Base-by-base conservation (phyloP, 1,140 invertebrate species). In the Cydia splendana region DNA sequence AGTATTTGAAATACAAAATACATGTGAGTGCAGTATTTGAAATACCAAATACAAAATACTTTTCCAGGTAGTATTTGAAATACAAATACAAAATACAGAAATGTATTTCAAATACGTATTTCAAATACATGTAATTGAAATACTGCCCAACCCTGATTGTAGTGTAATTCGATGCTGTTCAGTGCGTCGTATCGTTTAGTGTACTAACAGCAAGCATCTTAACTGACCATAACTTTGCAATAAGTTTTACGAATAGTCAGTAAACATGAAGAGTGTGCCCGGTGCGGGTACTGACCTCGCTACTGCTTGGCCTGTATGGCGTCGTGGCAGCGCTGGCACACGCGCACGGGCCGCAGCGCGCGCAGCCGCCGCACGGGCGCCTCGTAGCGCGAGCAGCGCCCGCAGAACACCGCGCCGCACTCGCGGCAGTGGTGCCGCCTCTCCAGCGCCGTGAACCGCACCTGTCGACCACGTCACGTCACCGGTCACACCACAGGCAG, bases 341-440 rank as follows among this genome's bases (percentile, higher is more conserved):
- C 98, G 82, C 98, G 94, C 18, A 98, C 98, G 18, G 98, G 98
- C 74, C 98, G 98, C 73, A 98, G 90, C 82, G 99, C 99, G 53
- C 98, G 95, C 76, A 99, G 94, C 57, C 98, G 95, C 2, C 96
- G 96, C 80, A 99, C 99, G 93, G 98, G 98, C 74, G 98, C 98
- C 92, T 99, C 98, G 94, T 98, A 99, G 80, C 97, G 95, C 88
- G 97, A 98, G 93, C 98, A 99, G 86, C 96, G 98, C 12, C 98
- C 98, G 94, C 99, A 99, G 93, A 99, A 99, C 34, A 99, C 96
- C 87, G 97, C 96, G 48, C 98, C 98, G 94, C 99, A 99, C 92
- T 99, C 99, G 48, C 98, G 95, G 93, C 99, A 99, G 94, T 99
- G 98, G 94, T 99, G 98, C 81, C 97, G 96, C n/a, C 98, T 95